Evolutionary conservation across 2,113 vertebrate species (phyloP), one percentile per base, ranked within the genome.

Genomic region (Plectropomus leopardus): DNA sequence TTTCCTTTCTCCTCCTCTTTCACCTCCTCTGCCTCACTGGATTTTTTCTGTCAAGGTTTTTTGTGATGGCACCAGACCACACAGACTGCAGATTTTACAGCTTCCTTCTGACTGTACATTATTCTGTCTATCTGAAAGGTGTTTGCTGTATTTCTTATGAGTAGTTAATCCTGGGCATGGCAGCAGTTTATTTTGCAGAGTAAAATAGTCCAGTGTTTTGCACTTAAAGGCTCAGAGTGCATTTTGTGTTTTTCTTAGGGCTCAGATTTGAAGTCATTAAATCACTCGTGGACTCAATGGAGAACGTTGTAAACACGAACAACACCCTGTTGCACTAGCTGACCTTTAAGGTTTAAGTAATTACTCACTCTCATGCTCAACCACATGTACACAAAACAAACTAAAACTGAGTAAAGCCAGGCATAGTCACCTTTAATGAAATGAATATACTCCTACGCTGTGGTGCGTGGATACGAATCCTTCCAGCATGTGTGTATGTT

Each of bases 1-100:
- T 72, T 70, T 69, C 51, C 66, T 83, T 73, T 64, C 10, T 26
- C 54, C 24, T 70, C 50, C 57, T 54, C 26, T 40, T 47, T 47
- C 40, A 63, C 48, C 48, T 82, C 79, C 40, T 83, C 74, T 74
- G 50, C 79, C 76, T 86, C 54, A 9, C 81, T 85, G 82, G 17
- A 78, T 74, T 80, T 78, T 78, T 61, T 72, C 72, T 24, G 69
- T 88, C 77, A 85, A 60, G 59, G 51, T 64, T 86, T 89, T 81
- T 80, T 84, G 85, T 80, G 89, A 92, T 93, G 93, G 84, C 89
- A 93, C 88, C 59, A 86, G 95, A 95, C 95, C 95, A 95, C 95
- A 96, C 95, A 95, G 87, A 89, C 54, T 83, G 92, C 48, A 45
- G 57, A 73, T 93, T 92, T 92, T 90, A 89, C 83, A 47, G 79